Evolutionary conservation across 1,140 invertebrate species (phyloP), one percentile per base, ranked within the genome.

Genomic region (Drosophila guanche): DNA sequence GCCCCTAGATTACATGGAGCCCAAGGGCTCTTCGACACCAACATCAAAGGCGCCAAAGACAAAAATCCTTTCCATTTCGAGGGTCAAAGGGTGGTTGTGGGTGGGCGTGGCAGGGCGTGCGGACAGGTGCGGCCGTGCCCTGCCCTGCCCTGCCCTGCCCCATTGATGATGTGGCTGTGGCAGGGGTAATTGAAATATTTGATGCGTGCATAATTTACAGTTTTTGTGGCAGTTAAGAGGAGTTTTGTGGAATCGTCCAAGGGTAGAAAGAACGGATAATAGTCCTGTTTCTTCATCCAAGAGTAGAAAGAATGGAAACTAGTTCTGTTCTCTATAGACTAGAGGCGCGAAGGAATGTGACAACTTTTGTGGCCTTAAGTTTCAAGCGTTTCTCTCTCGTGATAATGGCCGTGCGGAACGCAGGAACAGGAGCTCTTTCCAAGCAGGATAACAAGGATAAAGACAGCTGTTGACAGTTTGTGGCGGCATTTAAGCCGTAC

Each of bases 151-250:
- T 20, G 16, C 16, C 16, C 7, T 3, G 16, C 5, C 45, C 20
- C 45, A 22, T 7, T 3, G 20, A 5, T 22, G 20, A 4, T 37
- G 47, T 20, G 45, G 53, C 65, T 37, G 52, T 25, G 60, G 70
- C 60, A 53, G 25, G 53, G 52, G 59, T 65, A 74, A 74, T 74
- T 74, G 59, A 74, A 74, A 65, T 41, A 63, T 73, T 74, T 65
- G 59, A 74, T 42, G 70, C 59, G 60, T 73, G 52, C 70, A 45
- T 65, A 65, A 74, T 74, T 74, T 61, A 66, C 59, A 52, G 53
- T 55, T 48, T 29, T 33, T 43, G 51, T 65, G 37, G 52, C 69
- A 74, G 62, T 56, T 65, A 65, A 12, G 10, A 12, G 33, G 33
- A 37, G 7, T 33, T 5, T 5, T 33, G 29, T 33, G 29, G 7